Evolutionary conservation across 2,113 vertebrate genomes (phyloP).

Genomic region (Arizona elegans): DNA sequence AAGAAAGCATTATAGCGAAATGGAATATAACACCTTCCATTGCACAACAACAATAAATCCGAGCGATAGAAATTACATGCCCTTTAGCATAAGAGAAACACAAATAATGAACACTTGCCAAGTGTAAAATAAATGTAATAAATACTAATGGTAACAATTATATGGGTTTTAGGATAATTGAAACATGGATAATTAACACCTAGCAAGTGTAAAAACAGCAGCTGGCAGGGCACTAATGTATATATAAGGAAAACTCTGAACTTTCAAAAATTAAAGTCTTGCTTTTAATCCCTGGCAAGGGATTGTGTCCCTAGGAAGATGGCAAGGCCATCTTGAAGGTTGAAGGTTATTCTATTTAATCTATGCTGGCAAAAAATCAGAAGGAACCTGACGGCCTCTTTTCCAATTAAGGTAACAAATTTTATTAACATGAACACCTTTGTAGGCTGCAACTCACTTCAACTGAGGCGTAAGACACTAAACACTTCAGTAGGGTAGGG

Average conservation of each 20-base stretch:
- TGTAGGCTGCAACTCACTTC: background rate
- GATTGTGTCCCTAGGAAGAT: background rate
- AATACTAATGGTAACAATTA: background rate
- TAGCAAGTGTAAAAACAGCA: background rate
- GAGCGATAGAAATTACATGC: background rate
- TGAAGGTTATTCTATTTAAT: background rate
- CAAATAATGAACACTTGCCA: background rate
- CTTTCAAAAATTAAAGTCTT: background rate
- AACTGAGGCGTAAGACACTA: background rate
- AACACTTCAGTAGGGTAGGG: no score
- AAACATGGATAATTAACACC: background rate
- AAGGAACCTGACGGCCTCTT: background rate
- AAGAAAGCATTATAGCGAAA: background rate
- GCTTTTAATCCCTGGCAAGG: background rate
- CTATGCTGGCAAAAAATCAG: background rate
- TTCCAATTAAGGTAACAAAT: background rate
- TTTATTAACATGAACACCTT: background rate
- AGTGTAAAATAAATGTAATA: background rate
- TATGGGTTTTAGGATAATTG: background rate
- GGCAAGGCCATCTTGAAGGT: background rate
- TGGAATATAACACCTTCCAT: background rate
- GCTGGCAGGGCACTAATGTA: background rate
- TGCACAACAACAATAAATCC: background rate
- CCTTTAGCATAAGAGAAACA: background rate
- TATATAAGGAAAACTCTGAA: background rate